Conservation (phyloP, 2,113 vertebrate species). For the Oncorhynchus clarkii region DNA sequence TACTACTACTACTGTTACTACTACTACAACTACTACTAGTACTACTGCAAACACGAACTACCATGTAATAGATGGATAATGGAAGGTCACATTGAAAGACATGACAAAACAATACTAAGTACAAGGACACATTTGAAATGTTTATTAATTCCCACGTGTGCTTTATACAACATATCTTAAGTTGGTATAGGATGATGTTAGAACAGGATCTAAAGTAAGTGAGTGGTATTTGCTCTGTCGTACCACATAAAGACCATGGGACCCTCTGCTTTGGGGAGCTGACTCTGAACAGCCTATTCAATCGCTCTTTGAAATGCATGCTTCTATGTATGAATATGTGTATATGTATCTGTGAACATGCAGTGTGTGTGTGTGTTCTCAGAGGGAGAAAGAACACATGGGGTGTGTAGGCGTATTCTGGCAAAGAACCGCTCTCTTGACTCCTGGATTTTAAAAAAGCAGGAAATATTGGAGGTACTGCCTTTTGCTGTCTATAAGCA, state of each 20-base stretch:
- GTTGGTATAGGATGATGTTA: too few relatives aligned
- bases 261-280: not conserved
- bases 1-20: too few relatives aligned
- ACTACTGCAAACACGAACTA: too few relatives aligned
- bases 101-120: too few relatives aligned
- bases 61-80: too few relatives aligned
- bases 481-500: constrained; percentile 30
- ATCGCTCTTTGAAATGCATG: not conserved
- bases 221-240: too few relatives aligned
- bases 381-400: constrained; percentile 57
- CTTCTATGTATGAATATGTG: not conserved
- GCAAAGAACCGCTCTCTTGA: constrained; percentile 52
- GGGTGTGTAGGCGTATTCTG: constrained; percentile 68
- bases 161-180: too few relatives aligned
- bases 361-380: not conserved
- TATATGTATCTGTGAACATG: not conserved
- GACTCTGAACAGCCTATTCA: too few relatives aligned
- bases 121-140: too few relatives aligned
- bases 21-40: rapidly evolving
- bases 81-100: too few relatives aligned
- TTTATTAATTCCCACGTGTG: too few relatives aligned
- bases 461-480: constrained; percentile 4
- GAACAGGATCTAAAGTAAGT: too few relatives aligned
- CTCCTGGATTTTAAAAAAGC: constrained; percentile 48
- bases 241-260: not conserved